These are phyloP conservation scores for Scaptodrosophila latifasciaeformis DNA, from an alignment of 2,888 invertebrate genomes.

Conservation along the genomic window DNA sequence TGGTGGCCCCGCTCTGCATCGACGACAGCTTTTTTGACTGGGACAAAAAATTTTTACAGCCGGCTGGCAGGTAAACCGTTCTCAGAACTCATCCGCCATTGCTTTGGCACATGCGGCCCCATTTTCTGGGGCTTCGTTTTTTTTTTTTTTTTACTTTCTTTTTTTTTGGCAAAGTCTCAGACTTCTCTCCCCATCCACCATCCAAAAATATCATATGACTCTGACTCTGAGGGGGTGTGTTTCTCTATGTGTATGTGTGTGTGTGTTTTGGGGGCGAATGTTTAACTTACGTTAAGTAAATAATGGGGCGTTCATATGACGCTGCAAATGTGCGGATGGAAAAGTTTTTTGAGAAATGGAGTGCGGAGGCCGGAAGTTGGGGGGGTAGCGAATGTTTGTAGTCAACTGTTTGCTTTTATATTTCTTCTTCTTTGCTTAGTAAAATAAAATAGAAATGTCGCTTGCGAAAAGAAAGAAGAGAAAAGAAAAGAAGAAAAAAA, in stretches of 20 bases:
- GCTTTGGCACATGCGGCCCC: constrained; percentile 5
- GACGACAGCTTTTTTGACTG: constrained; percentile 64
- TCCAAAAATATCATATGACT: constrained; percentile 11
- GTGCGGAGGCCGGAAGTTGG: not conserved
- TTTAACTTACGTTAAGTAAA: constrained; percentile 70
- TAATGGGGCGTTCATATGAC: constrained; percentile 68
- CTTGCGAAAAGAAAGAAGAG: constrained; percentile 23
- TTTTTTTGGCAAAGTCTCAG: constrained; percentile 37
- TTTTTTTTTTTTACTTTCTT: constrained; percentile 16
- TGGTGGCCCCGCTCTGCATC: constrained; percentile 26
- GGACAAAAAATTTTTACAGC: constrained; percentile 9
- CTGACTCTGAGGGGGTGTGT: too few relatives aligned
- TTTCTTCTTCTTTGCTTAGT: constrained; percentile 60
- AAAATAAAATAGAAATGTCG: constrained; percentile 59
- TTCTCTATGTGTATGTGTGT: too few relatives aligned
- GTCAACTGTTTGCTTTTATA: constrained; percentile 57
- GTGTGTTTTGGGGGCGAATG: constrained; percentile 37
- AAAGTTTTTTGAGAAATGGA: too few relatives aligned
- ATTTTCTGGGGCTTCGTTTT: constrained; percentile 22
- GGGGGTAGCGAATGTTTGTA: constrained; percentile 32
- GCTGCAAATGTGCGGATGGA: constrained; percentile 32
- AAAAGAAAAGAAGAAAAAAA: constrained; percentile 29
- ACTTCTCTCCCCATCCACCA: not conserved
- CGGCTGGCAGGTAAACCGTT: constrained; percentile 54
- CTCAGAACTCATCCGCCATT: constrained; percentile 28